Conservation (phyloP, 2,113 vertebrate species). For the Mixornis gularis region DNA sequence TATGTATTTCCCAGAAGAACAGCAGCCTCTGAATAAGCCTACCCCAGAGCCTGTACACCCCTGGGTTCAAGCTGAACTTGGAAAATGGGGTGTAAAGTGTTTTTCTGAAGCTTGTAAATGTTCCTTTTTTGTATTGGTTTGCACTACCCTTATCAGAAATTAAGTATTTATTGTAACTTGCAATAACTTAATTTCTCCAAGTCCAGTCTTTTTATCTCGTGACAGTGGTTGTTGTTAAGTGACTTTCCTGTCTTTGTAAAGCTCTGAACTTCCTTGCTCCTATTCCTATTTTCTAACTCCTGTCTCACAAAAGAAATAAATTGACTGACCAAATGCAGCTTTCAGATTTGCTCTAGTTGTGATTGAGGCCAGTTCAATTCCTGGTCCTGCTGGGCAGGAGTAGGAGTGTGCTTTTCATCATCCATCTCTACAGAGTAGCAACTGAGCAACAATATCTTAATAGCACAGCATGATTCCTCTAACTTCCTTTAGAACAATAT, state of each 20-base stretch:
- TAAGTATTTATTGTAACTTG: neutral
- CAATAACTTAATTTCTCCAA: neutral
- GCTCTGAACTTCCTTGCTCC: neutral
- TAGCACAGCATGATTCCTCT: neutral
- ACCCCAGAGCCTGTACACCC: fast-evolving
- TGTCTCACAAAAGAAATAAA: neutral
- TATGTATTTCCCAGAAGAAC: neutral
- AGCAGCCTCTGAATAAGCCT: neutral
- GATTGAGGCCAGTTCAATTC: neutral
- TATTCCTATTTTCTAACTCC: neutral
- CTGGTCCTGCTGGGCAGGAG: neutral
- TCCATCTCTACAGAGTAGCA: neutral
- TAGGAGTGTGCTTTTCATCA: neutral
- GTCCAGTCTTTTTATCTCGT: fast-evolving
- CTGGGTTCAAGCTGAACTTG: neutral
- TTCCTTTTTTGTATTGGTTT: neutral
- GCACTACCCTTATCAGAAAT: neutral
- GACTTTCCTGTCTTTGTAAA: neutral
- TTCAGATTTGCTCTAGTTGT: neutral
- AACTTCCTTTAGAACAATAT: neutral
- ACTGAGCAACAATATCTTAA: neutral
- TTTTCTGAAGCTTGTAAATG: neutral
- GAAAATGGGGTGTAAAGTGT: neutral
- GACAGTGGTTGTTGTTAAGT: neutral
- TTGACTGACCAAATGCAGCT: neutral